A percentile compares a stretch with the other conserved stretches of the same genome.
phyloP scores from a whole-genome alignment of 1,140 invertebrate genomes.

The Hirudo medicinalis region DNA sequence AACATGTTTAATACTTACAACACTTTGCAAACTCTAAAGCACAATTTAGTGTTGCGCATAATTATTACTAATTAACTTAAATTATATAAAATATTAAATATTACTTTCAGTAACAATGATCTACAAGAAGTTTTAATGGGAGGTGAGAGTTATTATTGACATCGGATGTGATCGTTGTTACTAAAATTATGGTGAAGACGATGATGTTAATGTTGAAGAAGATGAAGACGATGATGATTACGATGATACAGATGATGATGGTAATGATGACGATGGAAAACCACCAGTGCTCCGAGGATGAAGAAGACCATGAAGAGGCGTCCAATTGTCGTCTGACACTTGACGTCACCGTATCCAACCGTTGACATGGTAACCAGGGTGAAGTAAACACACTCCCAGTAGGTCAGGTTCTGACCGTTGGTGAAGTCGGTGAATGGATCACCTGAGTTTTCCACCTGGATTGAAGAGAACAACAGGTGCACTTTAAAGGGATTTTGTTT shows the following conservation, averaged over 20 bases:
- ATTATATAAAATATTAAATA: too few relatives aligned
- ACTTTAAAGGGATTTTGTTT: too few relatives aligned
- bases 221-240: background rate
- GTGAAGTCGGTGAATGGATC: slow-evolving; percentile 36
- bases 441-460: slow-evolving; percentile 39
- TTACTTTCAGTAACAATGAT: too few relatives aligned
- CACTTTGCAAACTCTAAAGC: too few relatives aligned
- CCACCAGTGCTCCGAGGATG: slow-evolving; percentile 37
- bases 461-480: too few relatives aligned
- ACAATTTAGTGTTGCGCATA: too few relatives aligned
- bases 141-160: too few relatives aligned
- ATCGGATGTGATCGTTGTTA: too few relatives aligned
- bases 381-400: slow-evolving; percentile 42
- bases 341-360: slow-evolving; percentile 40
- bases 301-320: slow-evolving; percentile 36
- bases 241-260: slow-evolving; percentile 4
- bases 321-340: slow-evolving; percentile 34
- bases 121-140: too few relatives aligned
- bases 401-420: slow-evolving; percentile 34
- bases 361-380: slow-evolving; percentile 42
- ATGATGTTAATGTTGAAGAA: background rate
- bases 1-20: too few relatives aligned
- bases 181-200: background rate
- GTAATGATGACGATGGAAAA: background rate
- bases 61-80: too few relatives aligned